phyloP scores from a whole-genome alignment of 2,888 invertebrate species.

The Conistra vaccinii region DNA sequence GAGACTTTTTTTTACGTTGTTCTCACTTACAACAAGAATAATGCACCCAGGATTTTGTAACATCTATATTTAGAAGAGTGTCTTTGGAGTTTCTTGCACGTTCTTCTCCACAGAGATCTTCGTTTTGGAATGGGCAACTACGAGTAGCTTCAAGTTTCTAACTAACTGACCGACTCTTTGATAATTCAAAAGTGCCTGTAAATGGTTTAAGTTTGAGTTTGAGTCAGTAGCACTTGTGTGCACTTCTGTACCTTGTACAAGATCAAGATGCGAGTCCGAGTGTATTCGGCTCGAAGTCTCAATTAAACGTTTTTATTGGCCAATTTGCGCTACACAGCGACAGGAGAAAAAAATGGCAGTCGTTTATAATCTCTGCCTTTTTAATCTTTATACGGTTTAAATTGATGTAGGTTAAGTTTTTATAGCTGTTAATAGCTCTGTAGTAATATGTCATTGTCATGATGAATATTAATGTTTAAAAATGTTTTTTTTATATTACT shows the following conservation, averaged over 20 bases:
- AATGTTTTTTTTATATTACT: background rate
- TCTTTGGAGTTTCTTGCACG: too few species aligned
- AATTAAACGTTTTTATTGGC: conserved; percentile 84
- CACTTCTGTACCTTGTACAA: conserved; percentile 66
- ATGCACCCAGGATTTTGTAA: too few species aligned
- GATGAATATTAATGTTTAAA: conserved; percentile 1
- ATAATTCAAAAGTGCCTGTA: too few species aligned
- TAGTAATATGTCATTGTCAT: conserved; percentile 24
- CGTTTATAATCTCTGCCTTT: conserved; percentile 54
- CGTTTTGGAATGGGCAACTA: too few species aligned
- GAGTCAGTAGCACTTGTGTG: conserved; percentile 50
- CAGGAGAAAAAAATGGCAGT: conserved; percentile 61
- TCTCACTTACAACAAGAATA: too few species aligned
- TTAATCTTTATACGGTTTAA: conserved; percentile 57
- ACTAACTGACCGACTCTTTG: too few species aligned
- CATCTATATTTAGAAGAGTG: too few species aligned
- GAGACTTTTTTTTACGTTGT: too few species aligned
- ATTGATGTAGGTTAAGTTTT: conserved; percentile 59
- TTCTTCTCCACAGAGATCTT: too few species aligned
- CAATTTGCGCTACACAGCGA: conserved; percentile 75
- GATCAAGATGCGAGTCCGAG: conserved; percentile 78
- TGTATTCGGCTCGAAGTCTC: conserved; percentile 81
- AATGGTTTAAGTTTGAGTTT: too few species aligned
- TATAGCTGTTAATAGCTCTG: conserved; percentile 34
- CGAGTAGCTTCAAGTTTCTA: too few species aligned